Base-by-base conservation (phyloP, 2,113 vertebrate species). In the Etheostoma spectabile region DNA sequence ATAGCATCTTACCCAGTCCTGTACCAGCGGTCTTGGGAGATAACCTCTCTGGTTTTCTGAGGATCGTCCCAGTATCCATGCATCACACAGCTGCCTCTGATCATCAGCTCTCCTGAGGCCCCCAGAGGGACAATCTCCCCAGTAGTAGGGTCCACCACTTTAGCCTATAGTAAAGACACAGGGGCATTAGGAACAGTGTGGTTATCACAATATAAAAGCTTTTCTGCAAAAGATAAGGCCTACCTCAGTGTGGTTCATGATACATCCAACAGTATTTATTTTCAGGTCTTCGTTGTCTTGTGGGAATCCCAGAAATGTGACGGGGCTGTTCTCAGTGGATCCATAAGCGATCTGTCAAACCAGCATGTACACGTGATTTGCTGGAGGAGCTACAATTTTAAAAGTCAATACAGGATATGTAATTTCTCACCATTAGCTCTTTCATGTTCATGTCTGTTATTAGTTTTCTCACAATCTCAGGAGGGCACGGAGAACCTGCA, bases 321-420 rank as follows among this genome's bases (percentile, higher is more conserved):
- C 62, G 0, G 98, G 98, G 70, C 98, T 99, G 85, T 97, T 99
- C 91, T 99, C 98, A 3, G 98, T 99, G 65, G 97, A 96, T 84
- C 98, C 98, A 38, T 99, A 99, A 38, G 14, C 86, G 65, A 96
- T 82, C 98, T 99, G 82, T 65, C 65, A 1, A 62, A 51, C 49
- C 1, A 86, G 6, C 0, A 67, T 15, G 11, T 1, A 49, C 4
- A 14, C n/a, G n/a, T n/a, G n/a, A n/a, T n/a, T n/a, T n/a, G 19
- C 14, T 33, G 55, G 6, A 48, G 13, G 19, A 61, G 19, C 4
- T n/a, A 5, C 22, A 6, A 45, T 3, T 1, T 8, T 18, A 10
- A 45, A 52, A 16, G 1, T 42, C 30, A n/a, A 24, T 42, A 3
- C 0, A 5, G 8, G 14, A 46, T 2, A 56, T 19, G 2, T 55